These are phyloP conservation scores for Florisuga fusca DNA, from an alignment of 2,797 vertebrate species.

Conservation along the genomic window DNA sequence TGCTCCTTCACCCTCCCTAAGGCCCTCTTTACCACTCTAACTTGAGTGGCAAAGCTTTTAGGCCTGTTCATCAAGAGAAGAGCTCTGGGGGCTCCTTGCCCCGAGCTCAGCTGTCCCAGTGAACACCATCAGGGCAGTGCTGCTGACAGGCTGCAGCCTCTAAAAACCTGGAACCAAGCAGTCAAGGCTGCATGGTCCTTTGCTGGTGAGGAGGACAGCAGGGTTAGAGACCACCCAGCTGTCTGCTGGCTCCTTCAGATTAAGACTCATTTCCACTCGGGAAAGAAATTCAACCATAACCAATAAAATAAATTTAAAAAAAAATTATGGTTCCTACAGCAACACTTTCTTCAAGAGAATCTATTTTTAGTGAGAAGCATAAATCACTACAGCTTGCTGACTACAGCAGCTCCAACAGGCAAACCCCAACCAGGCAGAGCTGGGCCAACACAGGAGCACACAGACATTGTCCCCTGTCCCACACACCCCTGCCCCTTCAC, in stretches of 20 bases:
- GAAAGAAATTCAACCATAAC: slow-evolving; percentile 26
- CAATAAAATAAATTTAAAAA: not conserved
- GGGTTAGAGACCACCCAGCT: not conserved
- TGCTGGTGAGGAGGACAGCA: not conserved
- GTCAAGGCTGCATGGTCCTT: not conserved
- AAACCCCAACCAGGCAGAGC: not conserved
- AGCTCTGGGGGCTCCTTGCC: not conserved
- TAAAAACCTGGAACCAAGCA: not conserved
- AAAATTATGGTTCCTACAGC: not conserved
- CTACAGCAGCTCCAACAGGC: not conserved
- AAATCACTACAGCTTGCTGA: not conserved
- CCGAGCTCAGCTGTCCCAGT: not conserved
- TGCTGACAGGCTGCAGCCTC: not conserved
- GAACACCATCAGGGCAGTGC: rapidly evolving
- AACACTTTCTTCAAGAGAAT: slow-evolving; percentile 35
- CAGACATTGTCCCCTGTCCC: rapidly evolving
- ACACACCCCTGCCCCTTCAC: rapidly evolving
- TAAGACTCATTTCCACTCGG: not conserved
- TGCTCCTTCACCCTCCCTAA: not conserved
- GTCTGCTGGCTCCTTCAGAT: not conserved
- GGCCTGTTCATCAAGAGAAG: not conserved
- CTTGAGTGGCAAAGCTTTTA: not conserved
- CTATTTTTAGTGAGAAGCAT: slow-evolving; percentile 64
- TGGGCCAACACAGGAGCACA: rapidly evolving
- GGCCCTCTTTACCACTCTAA: not conserved